Evolutionary conservation across 2,888 invertebrate genomes (phyloP), one percentile per base, ranked within the genome.

Genomic region (Cantharis rustica): DNA sequence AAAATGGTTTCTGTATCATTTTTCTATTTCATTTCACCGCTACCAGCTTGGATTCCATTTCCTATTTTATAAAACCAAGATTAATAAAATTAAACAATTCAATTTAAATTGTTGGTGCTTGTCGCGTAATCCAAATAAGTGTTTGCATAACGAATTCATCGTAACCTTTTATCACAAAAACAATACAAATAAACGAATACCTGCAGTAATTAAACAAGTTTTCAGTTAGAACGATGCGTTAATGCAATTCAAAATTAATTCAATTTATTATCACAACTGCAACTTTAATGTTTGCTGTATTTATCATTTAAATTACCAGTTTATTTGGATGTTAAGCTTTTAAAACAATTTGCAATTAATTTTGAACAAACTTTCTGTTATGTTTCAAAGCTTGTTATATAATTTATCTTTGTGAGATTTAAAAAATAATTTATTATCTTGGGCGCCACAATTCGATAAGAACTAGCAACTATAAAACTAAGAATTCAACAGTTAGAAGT

Each of bases 171-270:
- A 26, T 69, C 64, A 64, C 72, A 72, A 76, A 76, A 76, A 70
- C 68, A 72, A 73, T 76, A 76, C 64, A 66, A 72, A 73, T 70
- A 61, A 72, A 69, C n/a, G 1, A 76, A 73, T 61, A 76, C 72
- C 76, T 73, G 76, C 71, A 73, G 71, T 73, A 76, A 76, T 76
- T 73, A 26, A 76, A 16, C 72, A 27, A 15, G 76, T 73, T 63
- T 47, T 62, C 62, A 71, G 66, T 76, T 73, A 73, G 73, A 76
- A 76, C 68, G 31, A 71, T 62, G 61, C 68, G 68, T 20, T 73
- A 76, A 76, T 76, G 68, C 73, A 73, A 73, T 73, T 76, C 73
- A 76, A 73, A 71, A 68, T 66, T 61, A 63, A 61, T 66, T 26
- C 69, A 70, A 73, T 76, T 62, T 69, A 71, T 72, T 72, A 72